phyloP scores from a whole-genome alignment of 2,888 invertebrate genomes.

The Cosmia trapezina region DNA sequence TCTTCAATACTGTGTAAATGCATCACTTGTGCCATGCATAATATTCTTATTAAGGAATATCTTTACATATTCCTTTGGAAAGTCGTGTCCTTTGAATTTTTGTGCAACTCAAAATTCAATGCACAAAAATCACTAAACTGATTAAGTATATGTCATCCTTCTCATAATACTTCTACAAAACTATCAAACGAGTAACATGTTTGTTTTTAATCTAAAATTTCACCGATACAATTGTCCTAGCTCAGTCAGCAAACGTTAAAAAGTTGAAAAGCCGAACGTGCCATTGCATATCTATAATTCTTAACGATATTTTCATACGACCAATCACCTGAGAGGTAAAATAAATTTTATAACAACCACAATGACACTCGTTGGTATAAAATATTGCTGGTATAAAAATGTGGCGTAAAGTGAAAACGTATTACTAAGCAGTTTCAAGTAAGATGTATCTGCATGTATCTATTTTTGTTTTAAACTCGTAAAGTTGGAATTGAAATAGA shows the following conservation, averaged over 20 bases:
- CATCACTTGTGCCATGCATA: too few relatives aligned
- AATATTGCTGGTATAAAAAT: conserved; percentile 56
- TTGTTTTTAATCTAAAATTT: conserved; percentile 75
- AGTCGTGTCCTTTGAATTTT: not conserved
- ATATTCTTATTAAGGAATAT: too few relatives aligned
- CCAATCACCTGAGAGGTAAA: conserved; percentile 79
- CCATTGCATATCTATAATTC: conserved; percentile 75
- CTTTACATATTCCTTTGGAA: not conserved
- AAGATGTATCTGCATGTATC: conserved; percentile 22
- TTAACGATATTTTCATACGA: conserved; percentile 71
- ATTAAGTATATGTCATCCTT: not conserved
- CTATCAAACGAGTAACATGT: conserved; percentile 60
- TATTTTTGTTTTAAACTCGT: conserved; percentile 35
- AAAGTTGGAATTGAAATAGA: conserved; percentile 22
- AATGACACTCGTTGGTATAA: conserved; percentile 40
- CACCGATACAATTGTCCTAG: conserved; percentile 63
- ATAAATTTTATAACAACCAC: conserved; percentile 67
- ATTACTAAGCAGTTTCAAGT: conserved; percentile 47
- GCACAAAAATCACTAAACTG: not conserved
- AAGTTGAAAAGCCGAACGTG: conserved; percentile 77
- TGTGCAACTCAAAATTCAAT: not conserved
- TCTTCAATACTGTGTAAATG: too few relatives aligned
- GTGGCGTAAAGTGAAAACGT: conserved; percentile 40
- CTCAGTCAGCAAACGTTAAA: conserved; percentile 68
- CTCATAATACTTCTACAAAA: conserved; percentile 17